These are phyloP conservation scores for Rhizomys pruinosus DNA, from an alignment of 2,113 vertebrate genomes.

Conservation along the genomic window DNA sequence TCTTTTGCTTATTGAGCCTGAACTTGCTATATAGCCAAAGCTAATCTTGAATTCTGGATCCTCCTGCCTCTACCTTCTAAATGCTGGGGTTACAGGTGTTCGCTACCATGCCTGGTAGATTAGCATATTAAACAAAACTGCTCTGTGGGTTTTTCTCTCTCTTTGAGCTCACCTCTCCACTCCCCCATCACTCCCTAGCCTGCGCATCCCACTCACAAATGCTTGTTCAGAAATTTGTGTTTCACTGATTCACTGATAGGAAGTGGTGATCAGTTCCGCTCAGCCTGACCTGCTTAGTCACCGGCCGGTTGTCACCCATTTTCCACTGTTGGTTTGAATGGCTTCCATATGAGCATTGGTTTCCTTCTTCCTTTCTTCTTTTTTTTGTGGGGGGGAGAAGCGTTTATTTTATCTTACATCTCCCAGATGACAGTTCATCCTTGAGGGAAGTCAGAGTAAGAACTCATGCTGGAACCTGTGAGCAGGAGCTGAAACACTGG, in stretches of 20 bases:
- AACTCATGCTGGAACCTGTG: too few relatives aligned
- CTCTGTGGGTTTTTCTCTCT: not conserved
- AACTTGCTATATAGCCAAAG: not conserved
- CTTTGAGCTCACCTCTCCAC: not conserved
- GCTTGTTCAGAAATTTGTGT: slow-evolving; percentile 15
- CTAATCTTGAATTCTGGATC: not conserved
- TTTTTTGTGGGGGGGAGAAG: too few relatives aligned
- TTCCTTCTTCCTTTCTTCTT: not conserved
- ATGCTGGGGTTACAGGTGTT: not conserved
- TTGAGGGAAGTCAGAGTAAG: too few relatives aligned
- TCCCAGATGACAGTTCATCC: too few relatives aligned
- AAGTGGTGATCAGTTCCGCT: not conserved
- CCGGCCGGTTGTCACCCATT: slow-evolving; percentile 5
- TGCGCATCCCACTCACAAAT: not conserved
- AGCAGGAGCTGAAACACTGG: too few relatives aligned
- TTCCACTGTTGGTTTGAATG: slow-evolving; percentile 14
- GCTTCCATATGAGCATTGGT: not conserved
- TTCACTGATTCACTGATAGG: not conserved
- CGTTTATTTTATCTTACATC: not conserved
- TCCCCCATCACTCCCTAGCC: too few relatives aligned
- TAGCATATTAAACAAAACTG: not conserved
- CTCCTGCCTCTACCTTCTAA: too few relatives aligned
- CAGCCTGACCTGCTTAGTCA: not conserved
- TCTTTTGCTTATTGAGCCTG: not conserved
- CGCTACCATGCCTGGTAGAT: not conserved